Conservation (phyloP, 2,797 vertebrate genomes). For the Peromyscus eremicus region DNA sequence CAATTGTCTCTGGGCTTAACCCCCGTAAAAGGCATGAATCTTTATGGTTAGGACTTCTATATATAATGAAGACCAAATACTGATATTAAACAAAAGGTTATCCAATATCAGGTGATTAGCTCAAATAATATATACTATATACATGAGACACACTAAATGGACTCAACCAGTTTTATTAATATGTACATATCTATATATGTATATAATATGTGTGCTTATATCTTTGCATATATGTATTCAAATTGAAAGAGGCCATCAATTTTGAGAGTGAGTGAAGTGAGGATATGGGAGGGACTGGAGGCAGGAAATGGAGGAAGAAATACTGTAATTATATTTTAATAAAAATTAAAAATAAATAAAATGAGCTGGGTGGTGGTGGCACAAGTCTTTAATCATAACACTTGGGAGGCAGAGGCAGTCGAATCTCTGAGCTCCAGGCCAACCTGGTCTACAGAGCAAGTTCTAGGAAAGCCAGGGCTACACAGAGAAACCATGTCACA, state of each 20-base stretch:
- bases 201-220: background rate
- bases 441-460: background rate
- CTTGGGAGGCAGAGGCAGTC: background rate
- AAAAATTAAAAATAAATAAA: background rate
- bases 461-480: background rate
- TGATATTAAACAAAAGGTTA: constrained; percentile 12
- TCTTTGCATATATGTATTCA: background rate
- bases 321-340: background rate
- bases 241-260: background rate
- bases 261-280: background rate
- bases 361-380: background rate
- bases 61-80: background rate
- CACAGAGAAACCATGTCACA: background rate
- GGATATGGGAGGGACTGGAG: background rate
- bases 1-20: background rate
- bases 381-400: background rate
- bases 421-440: background rate
- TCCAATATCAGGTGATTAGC: background rate
- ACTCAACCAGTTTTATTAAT: background rate
- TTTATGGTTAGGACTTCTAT: background rate
- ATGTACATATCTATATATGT: background rate
- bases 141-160: background rate
- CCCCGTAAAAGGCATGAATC: background rate
- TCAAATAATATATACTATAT: background rate
- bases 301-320: background rate